These are phyloP conservation scores for Eulemur coronatus DNA, from an alignment of 2,797 vertebrate genomes.

Conservation along the genomic window DNA sequence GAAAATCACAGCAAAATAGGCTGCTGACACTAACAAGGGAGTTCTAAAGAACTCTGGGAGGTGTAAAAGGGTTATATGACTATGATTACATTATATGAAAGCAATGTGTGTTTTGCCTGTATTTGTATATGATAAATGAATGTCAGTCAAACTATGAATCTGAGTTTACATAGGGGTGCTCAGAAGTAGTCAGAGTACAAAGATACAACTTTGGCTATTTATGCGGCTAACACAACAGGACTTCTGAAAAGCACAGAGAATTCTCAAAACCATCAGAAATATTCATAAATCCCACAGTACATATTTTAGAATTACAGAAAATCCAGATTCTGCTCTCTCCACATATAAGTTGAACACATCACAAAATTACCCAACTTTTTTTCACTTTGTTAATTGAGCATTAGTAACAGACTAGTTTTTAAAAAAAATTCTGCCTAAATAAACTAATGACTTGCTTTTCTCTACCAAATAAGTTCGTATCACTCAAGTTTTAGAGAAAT, in stretches of 20 bases:
- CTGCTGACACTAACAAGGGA: background rate
- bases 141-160: background rate
- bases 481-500: conserved; percentile 30
- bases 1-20: conserved; percentile 43
- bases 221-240: conserved; percentile 1
- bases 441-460: background rate
- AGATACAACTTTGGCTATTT: background rate
- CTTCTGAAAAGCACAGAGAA: conserved; percentile 19
- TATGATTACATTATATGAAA: conserved; percentile 14
- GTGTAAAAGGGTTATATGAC: background rate
- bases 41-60: background rate
- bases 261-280: conserved; percentile 40
- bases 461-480: background rate
- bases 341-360: background rate
- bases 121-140: background rate
- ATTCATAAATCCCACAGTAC: background rate
- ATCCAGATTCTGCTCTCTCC: background rate
- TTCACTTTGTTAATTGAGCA: conserved; percentile 13
- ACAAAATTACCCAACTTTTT: background rate
- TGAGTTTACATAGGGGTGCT: background rate
- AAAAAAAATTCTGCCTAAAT: background rate
- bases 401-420: background rate
- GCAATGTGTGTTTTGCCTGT: background rate
- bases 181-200: conserved; percentile 11
- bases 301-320: conserved; percentile 18